phyloP scores from a whole-genome alignment of 2,113 vertebrate genomes.

The Pogonocichla stellata region DNA sequence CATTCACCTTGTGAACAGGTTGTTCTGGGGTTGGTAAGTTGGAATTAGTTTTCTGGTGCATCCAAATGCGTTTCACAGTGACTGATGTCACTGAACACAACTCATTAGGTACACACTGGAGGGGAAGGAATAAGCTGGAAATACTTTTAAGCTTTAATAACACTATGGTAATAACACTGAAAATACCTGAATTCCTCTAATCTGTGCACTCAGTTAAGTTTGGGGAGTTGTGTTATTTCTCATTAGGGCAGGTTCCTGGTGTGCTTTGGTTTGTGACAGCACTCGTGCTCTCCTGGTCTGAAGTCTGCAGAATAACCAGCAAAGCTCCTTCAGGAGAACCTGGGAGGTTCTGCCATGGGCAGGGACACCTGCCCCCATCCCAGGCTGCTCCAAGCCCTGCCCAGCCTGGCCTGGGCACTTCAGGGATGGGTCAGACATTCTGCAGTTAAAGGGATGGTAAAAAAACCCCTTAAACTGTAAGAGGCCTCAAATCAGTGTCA shows the following conservation, averaged over 20 bases:
- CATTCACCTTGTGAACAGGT: background rate
- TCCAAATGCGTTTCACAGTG: background rate
- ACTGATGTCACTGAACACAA: background rate
- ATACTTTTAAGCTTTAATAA: background rate
- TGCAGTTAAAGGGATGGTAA: background rate
- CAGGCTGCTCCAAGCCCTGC: background rate
- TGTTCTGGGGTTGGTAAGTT: background rate
- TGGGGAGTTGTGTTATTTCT: background rate
- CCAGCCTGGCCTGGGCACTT: background rate
- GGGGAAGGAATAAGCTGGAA: background rate
- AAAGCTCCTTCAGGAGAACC: background rate
- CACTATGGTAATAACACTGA: background rate
- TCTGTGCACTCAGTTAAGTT: background rate
- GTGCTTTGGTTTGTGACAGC: background rate
- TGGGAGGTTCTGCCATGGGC: background rate
- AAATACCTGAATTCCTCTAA: background rate
- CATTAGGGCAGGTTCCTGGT: background rate
- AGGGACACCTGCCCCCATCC: background rate
- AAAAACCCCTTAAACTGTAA: background rate
- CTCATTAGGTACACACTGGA: background rate
- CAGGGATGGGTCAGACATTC: background rate
- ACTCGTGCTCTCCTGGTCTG: accelerated
- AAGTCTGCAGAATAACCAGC: background rate
- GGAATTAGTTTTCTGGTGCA: background rate
- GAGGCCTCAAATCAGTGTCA: background rate